Evolutionary conservation across 2,888 invertebrate species (phyloP), one percentile per base, ranked within the genome.

Genomic region (Monopis laevigella): DNA sequence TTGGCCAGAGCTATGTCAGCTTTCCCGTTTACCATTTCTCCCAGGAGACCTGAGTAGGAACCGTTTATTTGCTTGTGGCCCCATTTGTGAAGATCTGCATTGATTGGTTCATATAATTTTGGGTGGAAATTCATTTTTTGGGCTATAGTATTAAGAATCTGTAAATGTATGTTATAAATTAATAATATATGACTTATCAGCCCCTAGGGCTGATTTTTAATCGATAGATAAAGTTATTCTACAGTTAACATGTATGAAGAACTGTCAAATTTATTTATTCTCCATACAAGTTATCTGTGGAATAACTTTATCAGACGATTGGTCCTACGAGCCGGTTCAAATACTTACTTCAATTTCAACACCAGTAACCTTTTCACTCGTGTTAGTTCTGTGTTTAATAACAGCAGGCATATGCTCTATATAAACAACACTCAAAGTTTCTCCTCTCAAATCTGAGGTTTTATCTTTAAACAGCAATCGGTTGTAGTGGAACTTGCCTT

Each of bases 1-100:
- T 93, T 91, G 0, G 90, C 93, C 10, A 93, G 66, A 11, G 88
- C 90, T 40, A 93, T 66, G 51, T 90, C 88, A 0, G 92, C 91
- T 40, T 71, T 70, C 1, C 87, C 85, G 21, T 75, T 69, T 1
- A 85, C 83, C 73, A 90, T 86, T 72, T 92, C 90, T 0, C 89
- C 90, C 30, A 92, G 69, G 0, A 92, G 70, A 0, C 92, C 92
- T 4, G 88, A 85, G 50, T 83, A 88, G 1, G 85, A 84, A 0
- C 87, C 87, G 54, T 90, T 90, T 1, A 78, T 53, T 43, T 81
- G 74, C 45, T 71, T 78, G 42, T 75, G 72, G 2, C 91, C 92
- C 92, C 90, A 92, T 55, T 86, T 84, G 45, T 88, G 84, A 0
- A 55, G 55, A 5, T 84, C 83, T 0, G 84, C 77, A 51, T 88